Evolutionary conservation across 1,140 invertebrate species (phyloP), one percentile per base, ranked within the genome.

Genomic region (Ptiloglossa arizonensis): DNA sequence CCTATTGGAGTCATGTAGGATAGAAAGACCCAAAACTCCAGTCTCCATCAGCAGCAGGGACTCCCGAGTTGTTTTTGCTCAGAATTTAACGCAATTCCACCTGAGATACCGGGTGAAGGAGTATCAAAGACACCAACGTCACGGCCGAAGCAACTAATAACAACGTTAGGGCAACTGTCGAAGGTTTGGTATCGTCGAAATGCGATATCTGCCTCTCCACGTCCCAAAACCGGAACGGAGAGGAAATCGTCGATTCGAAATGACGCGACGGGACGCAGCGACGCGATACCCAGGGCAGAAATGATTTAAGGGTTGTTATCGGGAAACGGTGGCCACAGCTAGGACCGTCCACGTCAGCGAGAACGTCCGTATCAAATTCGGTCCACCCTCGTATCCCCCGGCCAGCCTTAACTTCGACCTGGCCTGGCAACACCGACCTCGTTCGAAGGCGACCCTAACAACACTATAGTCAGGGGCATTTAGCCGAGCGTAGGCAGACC

Each of bases 271-370:
- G n/a, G 22, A 52, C 50, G 48, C 19, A 41, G 19, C 17, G 29
- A 29, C 56, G 1, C 54, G 70, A 32, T 48, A 44, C 68, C 56
- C 44, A 17, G 46, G 71, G 79, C 63, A 77, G 83, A 81, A 85
- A 89, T 89, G 86, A 89, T 89, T 89, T 88, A 89, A 89, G 86
- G 82, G 80, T 83, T 81, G 84, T 89, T 89, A 89, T 89, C 87
- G 78, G 74, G 56, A 66, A 78, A 74, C 72, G 56, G 70, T n/a
- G 67, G 74, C 77, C 81, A 74, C 72, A 76, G 79, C 66, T 81
- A 72, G 73, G 63, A 80, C n/a, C 48, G 74, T 75, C 72, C 66
- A 44, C 81, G 81, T 83, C 79, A 84, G 80, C 83, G 56, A 17
- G 78, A 72, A 70, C 54, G 67, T 83, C 29, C 60, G 83, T 83